A percentile compares a stretch with the other conserved stretches of the same genome.
Evolutionary conservation across 2,797 vertebrate genomes (phyloP).

Genomic region (Podarcis lilfordi): DNA sequence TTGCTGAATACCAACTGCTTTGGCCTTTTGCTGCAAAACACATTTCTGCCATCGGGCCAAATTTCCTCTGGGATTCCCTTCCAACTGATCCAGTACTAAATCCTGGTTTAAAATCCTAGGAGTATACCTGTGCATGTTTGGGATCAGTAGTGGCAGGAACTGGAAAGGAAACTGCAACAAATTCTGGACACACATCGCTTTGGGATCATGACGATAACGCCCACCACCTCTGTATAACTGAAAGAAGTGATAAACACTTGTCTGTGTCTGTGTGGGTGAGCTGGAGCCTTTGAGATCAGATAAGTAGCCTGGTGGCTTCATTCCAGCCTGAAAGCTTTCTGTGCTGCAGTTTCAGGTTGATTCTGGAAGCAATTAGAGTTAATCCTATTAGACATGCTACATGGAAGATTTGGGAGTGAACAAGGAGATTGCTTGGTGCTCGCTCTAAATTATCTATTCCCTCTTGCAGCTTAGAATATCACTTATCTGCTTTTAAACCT

Average conservation of each 20-base stretch:
- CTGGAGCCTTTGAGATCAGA: slow-evolving; percentile 17
- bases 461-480: background rate
- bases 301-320: slow-evolving; percentile 31
- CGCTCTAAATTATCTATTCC: background rate
- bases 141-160: background rate
- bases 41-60: background rate
- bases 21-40: background rate
- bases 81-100: background rate
- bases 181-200: background rate
- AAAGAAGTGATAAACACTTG: background rate
- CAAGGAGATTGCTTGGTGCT: slow-evolving; percentile 35
- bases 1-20: background rate
- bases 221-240: background rate
- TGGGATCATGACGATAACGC: background rate
- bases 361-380: slow-evolving; percentile 59
- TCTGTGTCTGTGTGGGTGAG: slow-evolving; percentile 32
- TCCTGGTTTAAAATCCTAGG: background rate
- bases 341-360: slow-evolving; percentile 48
- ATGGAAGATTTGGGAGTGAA: slow-evolving; percentile 44
- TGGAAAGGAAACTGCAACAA: background rate
- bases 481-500: slow-evolving; percentile 36
- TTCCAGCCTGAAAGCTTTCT: slow-evolving; percentile 50
- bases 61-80: background rate
- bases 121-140: background rate
- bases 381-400: slow-evolving; percentile 54